These are phyloP conservation scores for Cyprinus carpio DNA, from an alignment of 2,113 vertebrate species.

Conservation along the genomic window DNA sequence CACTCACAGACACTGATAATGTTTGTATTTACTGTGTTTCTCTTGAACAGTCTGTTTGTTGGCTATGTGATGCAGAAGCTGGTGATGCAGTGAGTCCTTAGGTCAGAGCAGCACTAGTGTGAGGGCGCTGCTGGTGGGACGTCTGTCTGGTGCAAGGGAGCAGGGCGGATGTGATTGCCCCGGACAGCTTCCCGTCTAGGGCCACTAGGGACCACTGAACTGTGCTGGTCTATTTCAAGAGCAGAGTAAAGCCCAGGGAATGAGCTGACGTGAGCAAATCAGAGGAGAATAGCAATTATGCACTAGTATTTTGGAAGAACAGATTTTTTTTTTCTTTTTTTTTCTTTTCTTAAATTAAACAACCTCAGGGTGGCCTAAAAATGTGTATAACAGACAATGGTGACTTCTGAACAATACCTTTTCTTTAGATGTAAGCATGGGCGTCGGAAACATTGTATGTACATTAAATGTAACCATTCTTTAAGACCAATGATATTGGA, in stretches of 20 bases:
- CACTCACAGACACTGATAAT: neutral
- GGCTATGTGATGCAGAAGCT: neutral
- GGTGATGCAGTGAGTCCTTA: neutral
- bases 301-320: neutral
- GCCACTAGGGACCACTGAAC: conserved; percentile 13
- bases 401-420: no score
- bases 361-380: neutral
- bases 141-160: neutral
- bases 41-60: neutral
- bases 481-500: no score
- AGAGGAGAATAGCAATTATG: neutral
- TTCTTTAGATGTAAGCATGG: no score
- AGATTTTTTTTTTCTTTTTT: no score
- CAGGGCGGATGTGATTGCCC: neutral
- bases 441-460: no score
- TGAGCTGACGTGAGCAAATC: conserved; percentile 13
- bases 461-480: no score
- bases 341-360: neutral
- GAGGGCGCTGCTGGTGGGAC: neutral
- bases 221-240: conserved; percentile 33
- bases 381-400: neutral
- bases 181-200: conserved; percentile 23
- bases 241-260: conserved; percentile 4
- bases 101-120: neutral
- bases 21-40: neutral